phyloP scores from a whole-genome alignment of 64 coral and sea anemone species.

The Trachythela sp. region DNA sequence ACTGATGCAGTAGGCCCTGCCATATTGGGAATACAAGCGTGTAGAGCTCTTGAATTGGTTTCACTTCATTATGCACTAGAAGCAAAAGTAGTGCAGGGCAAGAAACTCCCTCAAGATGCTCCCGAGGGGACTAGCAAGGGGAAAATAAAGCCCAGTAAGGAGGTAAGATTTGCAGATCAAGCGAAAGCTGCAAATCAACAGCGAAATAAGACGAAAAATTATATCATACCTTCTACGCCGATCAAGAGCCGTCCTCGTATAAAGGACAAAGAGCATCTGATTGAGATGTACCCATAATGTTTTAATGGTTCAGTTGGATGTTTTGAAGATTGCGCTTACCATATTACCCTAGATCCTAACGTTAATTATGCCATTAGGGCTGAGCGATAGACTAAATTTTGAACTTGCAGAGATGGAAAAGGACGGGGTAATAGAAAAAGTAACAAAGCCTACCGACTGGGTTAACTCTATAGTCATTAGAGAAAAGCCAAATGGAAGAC shows the following conservation, averaged over 20 bases:
- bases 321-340: slow-evolving; percentile 16
- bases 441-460: not conserved
- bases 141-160: not conserved
- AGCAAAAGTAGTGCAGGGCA: not conserved
- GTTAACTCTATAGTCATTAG: slow-evolving; percentile 7
- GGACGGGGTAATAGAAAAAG: not conserved
- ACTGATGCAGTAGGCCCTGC: slow-evolving; percentile 24
- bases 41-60: slow-evolving; percentile 28
- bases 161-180: not conserved
- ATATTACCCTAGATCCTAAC: slow-evolving; percentile 19
- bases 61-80: slow-evolving; percentile 34
- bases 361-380: not conserved
- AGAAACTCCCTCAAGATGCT: not conserved
- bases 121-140: not conserved
- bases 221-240: not conserved
- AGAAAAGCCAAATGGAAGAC: slow-evolving; percentile 13
- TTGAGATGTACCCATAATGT: not conserved
- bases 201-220: not conserved
- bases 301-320: not conserved
- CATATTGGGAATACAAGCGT: slow-evolving; percentile 40
- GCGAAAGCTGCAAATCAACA: not conserved
- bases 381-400: slow-evolving; percentile 1
- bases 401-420: not conserved
- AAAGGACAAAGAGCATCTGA: not conserved
- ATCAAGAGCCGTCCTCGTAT: not conserved